phyloP scores from a whole-genome alignment of 2,113 vertebrate genomes.

The Chloebia gouldiae region DNA sequence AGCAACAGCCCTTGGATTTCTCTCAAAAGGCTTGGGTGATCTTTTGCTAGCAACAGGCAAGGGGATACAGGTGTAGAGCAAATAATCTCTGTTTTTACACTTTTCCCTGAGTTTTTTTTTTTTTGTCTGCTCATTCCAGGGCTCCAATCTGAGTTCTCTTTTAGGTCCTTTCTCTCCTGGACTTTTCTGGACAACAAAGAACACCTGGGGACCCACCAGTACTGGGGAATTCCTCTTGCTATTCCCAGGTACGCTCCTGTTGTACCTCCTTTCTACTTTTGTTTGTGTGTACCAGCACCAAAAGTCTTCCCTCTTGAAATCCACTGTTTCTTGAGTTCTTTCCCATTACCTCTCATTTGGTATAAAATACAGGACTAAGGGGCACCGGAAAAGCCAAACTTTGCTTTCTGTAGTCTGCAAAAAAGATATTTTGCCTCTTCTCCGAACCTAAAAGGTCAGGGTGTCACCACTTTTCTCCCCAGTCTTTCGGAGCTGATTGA shows the following conservation, averaged over 20 bases:
- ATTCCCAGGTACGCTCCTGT: neutral
- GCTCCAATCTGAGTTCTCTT: neutral
- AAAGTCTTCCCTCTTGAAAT: neutral
- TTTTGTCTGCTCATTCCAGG: neutral
- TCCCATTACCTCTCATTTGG: neutral
- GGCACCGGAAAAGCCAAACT: neutral
- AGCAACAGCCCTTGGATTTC: slow-evolving; percentile 1
- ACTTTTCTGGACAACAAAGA: neutral
- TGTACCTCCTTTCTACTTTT: neutral
- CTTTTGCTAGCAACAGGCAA: neutral
- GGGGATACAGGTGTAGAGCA: neutral
- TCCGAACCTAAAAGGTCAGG: neutral
- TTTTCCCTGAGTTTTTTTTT: neutral
- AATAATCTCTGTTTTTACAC: neutral
- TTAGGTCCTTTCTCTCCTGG: neutral
- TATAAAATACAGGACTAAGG: neutral
- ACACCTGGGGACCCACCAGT: neutral
- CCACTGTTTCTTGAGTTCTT: neutral
- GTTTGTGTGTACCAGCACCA: neutral
- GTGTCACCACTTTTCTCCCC: neutral
- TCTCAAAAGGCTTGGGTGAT: neutral
- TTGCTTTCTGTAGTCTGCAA: neutral
- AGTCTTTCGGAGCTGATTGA: neutral
- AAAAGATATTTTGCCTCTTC: neutral
- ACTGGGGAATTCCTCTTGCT: neutral